Percentiles rank a stretch among this genome's conserved stretches.
These are phyloP conservation scores for Aphidius ervi DNA, from an alignment of 1,140 invertebrate genomes.

Conservation along the genomic window DNA sequence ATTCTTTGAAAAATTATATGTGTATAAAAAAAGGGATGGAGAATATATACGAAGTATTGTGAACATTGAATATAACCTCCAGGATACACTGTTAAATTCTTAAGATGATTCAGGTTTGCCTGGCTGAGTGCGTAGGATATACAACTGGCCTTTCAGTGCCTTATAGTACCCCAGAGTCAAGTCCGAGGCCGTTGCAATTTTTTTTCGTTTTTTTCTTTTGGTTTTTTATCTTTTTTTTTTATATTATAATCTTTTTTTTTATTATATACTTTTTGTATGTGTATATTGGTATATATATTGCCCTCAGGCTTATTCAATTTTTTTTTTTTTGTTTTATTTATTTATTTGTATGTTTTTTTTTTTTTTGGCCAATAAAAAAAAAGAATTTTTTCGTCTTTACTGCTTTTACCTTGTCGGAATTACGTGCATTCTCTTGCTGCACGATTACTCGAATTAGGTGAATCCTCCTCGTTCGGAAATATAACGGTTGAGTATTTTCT, in stretches of 20 bases:
- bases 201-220: slow-evolving; percentile 8
- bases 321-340: too few relatives aligned
- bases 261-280: too few relatives aligned
- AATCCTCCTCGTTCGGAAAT: background rate
- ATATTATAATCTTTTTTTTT: background rate
- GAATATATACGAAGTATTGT: background rate
- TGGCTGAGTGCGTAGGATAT: slow-evolving; percentile 10
- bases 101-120: slow-evolving; percentile 25
- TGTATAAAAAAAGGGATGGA: background rate
- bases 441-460: slow-evolving; percentile 8
- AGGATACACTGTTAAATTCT: slow-evolving; percentile 20
- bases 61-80: slow-evolving; percentile 3
- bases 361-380: too few relatives aligned
- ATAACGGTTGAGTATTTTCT: slow-evolving; percentile 11
- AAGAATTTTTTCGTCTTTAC: background rate
- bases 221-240: too few relatives aligned
- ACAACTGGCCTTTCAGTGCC: slow-evolving; percentile 12
- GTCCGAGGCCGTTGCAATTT: slow-evolving; percentile 30
- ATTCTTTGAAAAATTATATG: background rate
- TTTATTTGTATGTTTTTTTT: too few relatives aligned
- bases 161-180: slow-evolving; percentile 16
- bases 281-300: too few relatives aligned
- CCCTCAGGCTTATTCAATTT: too few relatives aligned
- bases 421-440: background rate
- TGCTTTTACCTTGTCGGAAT: background rate